phyloP scores from a whole-genome alignment of 1,140 invertebrate genomes.

The Tetramorium alpestre region DNA sequence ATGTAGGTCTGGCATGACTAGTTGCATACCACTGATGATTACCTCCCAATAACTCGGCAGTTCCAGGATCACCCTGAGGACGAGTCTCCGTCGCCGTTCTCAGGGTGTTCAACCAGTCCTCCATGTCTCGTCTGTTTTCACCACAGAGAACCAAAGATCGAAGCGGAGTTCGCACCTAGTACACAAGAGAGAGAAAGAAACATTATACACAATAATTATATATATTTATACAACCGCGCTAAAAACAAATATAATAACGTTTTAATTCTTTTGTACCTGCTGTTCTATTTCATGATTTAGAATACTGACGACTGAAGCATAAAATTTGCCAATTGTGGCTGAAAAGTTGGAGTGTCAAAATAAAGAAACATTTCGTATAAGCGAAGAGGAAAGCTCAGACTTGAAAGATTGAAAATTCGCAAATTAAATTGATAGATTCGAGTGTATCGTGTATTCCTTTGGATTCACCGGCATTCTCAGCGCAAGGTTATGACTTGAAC shows the following conservation, averaged over 20 bases:
- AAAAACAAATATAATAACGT: background rate
- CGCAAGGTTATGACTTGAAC: background rate
- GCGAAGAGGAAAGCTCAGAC: background rate
- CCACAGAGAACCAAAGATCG: conserved; percentile 93
- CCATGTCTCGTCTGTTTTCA: conserved; percentile 94
- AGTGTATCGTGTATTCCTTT: background rate
- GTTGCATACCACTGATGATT: conserved; percentile 97
- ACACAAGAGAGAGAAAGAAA: conserved; percentile 71
- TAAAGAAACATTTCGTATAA: no score
- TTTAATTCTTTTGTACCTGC: background rate
- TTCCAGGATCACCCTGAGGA: conserved; percentile 87
- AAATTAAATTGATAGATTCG: background rate
- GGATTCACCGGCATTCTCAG: background rate
- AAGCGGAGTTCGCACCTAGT: conserved; percentile 94
- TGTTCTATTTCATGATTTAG: no score
- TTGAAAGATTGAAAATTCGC: background rate
- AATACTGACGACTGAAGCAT: no score
- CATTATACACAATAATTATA: background rate
- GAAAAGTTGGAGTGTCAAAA: no score
- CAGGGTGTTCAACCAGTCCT: conserved; percentile 94
- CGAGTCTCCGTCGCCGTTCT: conserved; percentile 90
- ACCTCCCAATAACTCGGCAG: conserved; percentile 92
- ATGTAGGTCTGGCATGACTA: conserved; percentile 97
- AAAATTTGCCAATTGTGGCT: no score
- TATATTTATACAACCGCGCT: no score